phyloP scores from a whole-genome alignment of 2,113 vertebrate genomes.

The Pseudolaguvia tuberculata region DNA sequence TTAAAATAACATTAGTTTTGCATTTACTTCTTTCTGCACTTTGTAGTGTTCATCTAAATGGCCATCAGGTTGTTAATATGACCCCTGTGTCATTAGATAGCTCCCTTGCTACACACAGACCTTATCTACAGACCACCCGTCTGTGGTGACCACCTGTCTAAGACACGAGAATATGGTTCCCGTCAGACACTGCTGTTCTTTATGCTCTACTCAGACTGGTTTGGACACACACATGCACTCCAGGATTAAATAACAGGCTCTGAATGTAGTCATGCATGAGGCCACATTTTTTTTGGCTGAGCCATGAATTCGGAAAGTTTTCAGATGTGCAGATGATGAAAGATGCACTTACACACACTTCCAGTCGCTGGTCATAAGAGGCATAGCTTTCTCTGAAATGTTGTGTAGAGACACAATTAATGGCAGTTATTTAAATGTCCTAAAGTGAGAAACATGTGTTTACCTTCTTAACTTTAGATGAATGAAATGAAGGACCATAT shows the following conservation, averaged over 20 bases:
- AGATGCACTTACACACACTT: neutral
- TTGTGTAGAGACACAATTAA: neutral
- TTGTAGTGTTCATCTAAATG: conserved; percentile 24
- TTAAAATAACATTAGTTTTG: too few species aligned
- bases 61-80: conserved; percentile 40
- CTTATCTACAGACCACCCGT: conserved; percentile 44
- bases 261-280: conserved; percentile 36
- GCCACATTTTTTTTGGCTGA: conserved; percentile 20
- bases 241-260: conserved; percentile 27
- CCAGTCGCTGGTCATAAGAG: neutral
- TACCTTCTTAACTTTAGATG: too few species aligned
- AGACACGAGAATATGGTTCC: conserved; percentile 29
- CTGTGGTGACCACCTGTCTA: conserved; percentile 40
- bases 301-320: conserved; percentile 14
- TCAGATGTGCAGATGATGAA: conserved; percentile 35
- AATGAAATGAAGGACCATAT: too few species aligned
- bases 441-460: too few species aligned
- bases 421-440: too few species aligned
- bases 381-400: neutral
- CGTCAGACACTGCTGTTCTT: conserved; percentile 23
- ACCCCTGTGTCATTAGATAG: conserved; percentile 39
- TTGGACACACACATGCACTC: conserved; percentile 21
- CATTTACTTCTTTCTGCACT: neutral
- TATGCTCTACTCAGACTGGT: conserved; percentile 12
- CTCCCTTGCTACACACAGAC: conserved; percentile 15